Percentiles rank a stretch among this genome's conserved stretches.
Evolutionary conservation across 2,888 invertebrate genomes (phyloP).

Genomic region (Sisyra terminalis): DNA sequence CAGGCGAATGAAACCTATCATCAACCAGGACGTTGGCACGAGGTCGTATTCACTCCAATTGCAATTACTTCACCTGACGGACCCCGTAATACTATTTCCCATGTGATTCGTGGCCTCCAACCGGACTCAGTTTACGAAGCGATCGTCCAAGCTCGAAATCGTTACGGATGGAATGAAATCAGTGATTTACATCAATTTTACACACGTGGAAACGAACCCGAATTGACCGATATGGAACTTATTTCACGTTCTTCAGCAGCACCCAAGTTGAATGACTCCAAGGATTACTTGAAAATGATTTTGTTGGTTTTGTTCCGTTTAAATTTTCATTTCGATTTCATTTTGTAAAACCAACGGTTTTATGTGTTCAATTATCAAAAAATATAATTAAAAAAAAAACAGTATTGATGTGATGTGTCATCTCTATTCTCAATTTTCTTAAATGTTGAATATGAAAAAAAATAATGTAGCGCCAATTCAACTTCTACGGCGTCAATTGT

Average conservation of each 20-base stretch:
- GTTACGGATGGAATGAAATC: conserved; percentile 58
- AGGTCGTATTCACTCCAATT: conserved; percentile 36
- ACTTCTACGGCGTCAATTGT: too few relatives aligned
- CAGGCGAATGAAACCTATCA: conserved; percentile 58
- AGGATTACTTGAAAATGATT: too few relatives aligned
- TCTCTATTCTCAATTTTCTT: too few relatives aligned
- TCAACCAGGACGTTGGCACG: conserved; percentile 54
- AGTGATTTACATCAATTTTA: conserved; percentile 54
- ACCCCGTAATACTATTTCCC: conserved; percentile 38
- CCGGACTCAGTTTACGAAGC: conserved; percentile 55
- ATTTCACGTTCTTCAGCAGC: conserved; percentile 1
- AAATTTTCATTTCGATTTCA: too few relatives aligned
- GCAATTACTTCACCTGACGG: conserved; percentile 23
- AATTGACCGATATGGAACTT: conserved; percentile 4
- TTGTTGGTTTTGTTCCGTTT: too few relatives aligned
- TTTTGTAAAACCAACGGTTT: too few relatives aligned
- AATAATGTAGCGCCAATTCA: too few relatives aligned
- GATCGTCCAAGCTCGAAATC: conserved; percentile 56
- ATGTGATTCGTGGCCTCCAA: conserved; percentile 44
- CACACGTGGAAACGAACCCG: conserved; percentile 32
- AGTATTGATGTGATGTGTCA: too few relatives aligned
- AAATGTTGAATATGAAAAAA: too few relatives aligned
- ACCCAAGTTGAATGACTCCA: too few relatives aligned
- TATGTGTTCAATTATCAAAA: too few relatives aligned
- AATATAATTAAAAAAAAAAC: too few relatives aligned